Percentiles rank a stretch among this genome's conserved stretches.
Evolutionary conservation across 1,140 invertebrate species (phyloP).

Genomic region (Drosophila tropicalis): DNA sequence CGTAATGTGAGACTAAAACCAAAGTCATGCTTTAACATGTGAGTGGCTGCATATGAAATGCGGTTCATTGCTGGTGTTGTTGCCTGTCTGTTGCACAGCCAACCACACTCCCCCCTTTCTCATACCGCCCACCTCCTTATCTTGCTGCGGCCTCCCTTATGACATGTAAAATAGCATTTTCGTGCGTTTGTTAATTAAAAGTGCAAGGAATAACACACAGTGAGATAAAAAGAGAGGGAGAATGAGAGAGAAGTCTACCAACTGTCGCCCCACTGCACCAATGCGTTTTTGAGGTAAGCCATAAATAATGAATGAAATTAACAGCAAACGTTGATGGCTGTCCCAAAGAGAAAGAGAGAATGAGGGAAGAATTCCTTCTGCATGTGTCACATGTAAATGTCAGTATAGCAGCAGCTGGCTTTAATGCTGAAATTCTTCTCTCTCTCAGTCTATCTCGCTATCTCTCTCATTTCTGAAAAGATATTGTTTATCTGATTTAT

Average conservation of each 20-base stretch:
- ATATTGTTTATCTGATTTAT: conserved; percentile 50
- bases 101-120: conserved; percentile 3
- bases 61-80: conserved; percentile 23
- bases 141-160: conserved; percentile 31
- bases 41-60: conserved; percentile 50
- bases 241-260: conserved; percentile 18
- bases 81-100: conserved; percentile 21
- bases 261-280: conserved; percentile 33
- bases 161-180: conserved; percentile 73
- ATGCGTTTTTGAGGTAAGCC: conserved; percentile 80
- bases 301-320: conserved; percentile 82
- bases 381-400: conserved; percentile 47
- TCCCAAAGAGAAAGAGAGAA: neutral
- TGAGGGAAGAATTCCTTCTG: conserved; percentile 15
- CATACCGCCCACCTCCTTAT: neutral
- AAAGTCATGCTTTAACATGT: conserved; percentile 16
- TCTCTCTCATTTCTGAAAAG: conserved; percentile 28
- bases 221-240: neutral
- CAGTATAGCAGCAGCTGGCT: conserved; percentile 13
- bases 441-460: conserved; percentile 12
- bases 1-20: conserved; percentile 28
- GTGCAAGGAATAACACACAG: conserved; percentile 33
- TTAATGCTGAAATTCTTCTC: neutral
- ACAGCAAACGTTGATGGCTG: conserved; percentile 46
- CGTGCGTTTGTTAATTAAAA: conserved; percentile 81